A percentile compares a stretch with the other conserved stretches of the same genome.
Evolutionary conservation across 1,140 invertebrate species (phyloP).

Genomic region (Dendroctonus valens): DNA sequence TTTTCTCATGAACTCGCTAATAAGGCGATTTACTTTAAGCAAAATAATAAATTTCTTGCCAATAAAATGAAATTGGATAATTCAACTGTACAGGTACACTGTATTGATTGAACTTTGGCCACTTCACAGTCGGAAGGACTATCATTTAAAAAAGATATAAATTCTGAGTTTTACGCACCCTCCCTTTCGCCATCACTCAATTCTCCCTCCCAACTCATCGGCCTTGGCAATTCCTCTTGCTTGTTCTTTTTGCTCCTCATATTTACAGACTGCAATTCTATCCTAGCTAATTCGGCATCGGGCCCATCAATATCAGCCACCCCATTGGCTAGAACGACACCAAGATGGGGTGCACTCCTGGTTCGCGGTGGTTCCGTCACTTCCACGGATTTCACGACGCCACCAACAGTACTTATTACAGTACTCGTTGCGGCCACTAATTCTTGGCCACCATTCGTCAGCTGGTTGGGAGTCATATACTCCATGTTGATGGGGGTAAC

Average conservation of each 20-base stretch:
- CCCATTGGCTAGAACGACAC: conserved; percentile 29
- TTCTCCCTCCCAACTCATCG: conserved; percentile 91
- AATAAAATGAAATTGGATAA: no score
- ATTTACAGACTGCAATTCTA: conserved; percentile 48
- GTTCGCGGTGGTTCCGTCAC: conserved; percentile 39
- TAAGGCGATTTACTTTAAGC: no score
- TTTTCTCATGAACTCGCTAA: no score
- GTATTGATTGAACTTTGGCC: no score
- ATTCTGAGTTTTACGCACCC: conserved; percentile 44
- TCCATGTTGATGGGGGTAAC: conserved; percentile 51
- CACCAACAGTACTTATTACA: conserved; percentile 20
- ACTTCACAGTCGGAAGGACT: no score
- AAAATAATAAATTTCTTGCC: no score
- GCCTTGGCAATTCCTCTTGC: conserved; percentile 53
- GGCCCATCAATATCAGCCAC: conserved; percentile 41
- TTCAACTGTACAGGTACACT: no score
- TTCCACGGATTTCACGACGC: conserved; percentile 25
- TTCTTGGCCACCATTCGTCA: conserved; percentile 29
- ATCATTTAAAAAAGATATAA: no score
- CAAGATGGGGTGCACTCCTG: conserved; percentile 39
- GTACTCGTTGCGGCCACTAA: conserved; percentile 16
- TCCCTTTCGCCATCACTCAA: conserved; percentile 69
- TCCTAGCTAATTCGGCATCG: conserved; percentile 50
- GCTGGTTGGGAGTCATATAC: conserved; percentile 36
- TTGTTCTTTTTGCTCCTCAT: conserved; percentile 45